A percentile compares a stretch with the other conserved stretches of the same genome.
Conservation (phyloP, 2,888 invertebrate species). For the Acrobasis consociella region DNA sequence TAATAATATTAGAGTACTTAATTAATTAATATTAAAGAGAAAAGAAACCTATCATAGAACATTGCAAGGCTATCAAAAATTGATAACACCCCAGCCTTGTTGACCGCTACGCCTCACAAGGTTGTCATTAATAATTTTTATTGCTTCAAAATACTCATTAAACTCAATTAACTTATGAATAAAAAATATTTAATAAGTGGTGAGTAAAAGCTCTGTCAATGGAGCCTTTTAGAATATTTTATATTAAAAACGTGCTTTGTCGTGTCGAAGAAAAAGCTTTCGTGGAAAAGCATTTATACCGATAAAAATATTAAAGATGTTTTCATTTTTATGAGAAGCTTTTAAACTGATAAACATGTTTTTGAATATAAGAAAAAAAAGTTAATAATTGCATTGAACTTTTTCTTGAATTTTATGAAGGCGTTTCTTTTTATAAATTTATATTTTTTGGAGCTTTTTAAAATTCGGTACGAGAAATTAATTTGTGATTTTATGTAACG, state of each 20-base stretch:
- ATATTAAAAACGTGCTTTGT: slow-evolving; percentile 11
- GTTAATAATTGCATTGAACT: too few species aligned
- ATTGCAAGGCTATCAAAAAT: background rate
- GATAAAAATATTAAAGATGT: slow-evolving; percentile 6
- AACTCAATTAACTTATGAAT: background rate
- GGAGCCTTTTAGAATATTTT: slow-evolving; percentile 7
- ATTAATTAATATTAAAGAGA: too few species aligned
- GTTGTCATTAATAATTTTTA: background rate
- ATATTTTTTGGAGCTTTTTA: background rate
- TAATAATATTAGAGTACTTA: too few species aligned
- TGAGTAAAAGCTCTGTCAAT: background rate
- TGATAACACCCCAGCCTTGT: background rate
- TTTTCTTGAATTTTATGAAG: too few species aligned
- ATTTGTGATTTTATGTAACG: background rate
- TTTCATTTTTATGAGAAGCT: slow-evolving; percentile 7
- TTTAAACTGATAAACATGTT: background rate
- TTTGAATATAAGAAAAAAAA: too few species aligned
- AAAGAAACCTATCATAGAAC: too few species aligned
- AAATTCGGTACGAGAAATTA: background rate
- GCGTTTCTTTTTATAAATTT: too few species aligned
- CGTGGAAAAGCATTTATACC: background rate
- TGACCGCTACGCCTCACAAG: background rate
- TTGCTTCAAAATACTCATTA: background rate
- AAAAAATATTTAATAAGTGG: slow-evolving; percentile 1
- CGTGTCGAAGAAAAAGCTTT: slow-evolving; percentile 12